phyloP scores from a whole-genome alignment of 2,797 vertebrate genomes.

The Diplodus puntazzo region DNA sequence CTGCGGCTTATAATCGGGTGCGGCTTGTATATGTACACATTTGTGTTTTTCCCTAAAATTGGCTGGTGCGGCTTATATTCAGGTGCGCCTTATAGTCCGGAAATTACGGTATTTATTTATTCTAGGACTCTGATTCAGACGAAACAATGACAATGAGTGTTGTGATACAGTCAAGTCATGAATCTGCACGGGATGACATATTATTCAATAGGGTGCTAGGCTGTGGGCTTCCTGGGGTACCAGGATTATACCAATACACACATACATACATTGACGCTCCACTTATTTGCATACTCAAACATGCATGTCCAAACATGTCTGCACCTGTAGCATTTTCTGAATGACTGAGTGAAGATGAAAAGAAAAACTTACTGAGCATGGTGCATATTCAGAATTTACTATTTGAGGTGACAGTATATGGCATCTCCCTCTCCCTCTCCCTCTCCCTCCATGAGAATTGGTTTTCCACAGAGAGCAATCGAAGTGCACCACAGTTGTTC shows the following conservation, averaged over 20 bases:
- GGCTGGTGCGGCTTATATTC: too few relatives aligned
- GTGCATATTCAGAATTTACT: constrained; percentile 54
- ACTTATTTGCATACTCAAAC: not conserved
- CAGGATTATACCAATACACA: not conserved
- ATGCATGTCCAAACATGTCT: not conserved
- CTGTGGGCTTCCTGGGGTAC: not conserved
- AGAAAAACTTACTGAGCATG: constrained; percentile 16
- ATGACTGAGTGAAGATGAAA: not conserved
- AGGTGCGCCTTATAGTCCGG: too few relatives aligned
- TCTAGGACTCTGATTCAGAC: not conserved
- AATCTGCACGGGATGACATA: not conserved
- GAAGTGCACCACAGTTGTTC: constrained; percentile 55
- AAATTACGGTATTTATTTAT: constrained; percentile 12
- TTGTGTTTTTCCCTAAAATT: too few relatives aligned
- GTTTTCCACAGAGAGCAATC: constrained; percentile 45
- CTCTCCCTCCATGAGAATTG: constrained; percentile 16
- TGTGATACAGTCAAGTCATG: not conserved
- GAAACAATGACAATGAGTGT: not conserved
- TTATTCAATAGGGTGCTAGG: not conserved
- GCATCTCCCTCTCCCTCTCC: constrained; percentile 9
- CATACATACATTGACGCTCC: too few relatives aligned
- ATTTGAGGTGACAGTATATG: constrained; percentile 13
- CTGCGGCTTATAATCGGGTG: too few relatives aligned
- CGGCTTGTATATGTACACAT: too few relatives aligned
- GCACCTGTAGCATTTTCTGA: constrained; percentile 9